Conservation (phyloP, 2,113 vertebrate species). For the Poeciliopsis retropinna region DNA sequence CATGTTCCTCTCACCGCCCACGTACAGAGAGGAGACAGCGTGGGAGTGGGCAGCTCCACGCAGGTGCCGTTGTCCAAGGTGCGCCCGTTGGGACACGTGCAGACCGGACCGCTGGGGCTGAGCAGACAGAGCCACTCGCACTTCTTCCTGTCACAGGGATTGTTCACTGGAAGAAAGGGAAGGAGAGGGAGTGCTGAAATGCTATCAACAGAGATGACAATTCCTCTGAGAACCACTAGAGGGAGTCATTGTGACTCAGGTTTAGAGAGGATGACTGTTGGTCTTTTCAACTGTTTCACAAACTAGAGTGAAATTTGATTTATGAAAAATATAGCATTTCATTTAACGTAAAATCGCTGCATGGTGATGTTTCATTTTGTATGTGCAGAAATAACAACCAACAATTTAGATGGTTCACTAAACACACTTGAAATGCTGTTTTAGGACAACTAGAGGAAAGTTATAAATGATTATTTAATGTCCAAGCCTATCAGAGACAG, state of each 20-base stretch:
- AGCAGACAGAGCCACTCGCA: constrained; percentile 98
- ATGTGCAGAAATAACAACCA: too few relatives aligned
- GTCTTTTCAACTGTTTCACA: too few relatives aligned
- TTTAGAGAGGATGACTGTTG: too few relatives aligned
- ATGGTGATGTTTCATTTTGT: too few relatives aligned
- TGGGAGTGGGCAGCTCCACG: constrained; percentile 87
- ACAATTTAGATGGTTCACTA: too few relatives aligned
- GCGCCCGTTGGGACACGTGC: constrained; percentile 92
- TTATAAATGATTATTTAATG: too few relatives aligned
- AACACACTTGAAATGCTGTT: too few relatives aligned
- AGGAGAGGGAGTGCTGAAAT: not conserved
- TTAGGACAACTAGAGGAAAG: too few relatives aligned
- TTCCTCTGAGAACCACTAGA: not conserved
- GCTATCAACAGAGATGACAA: not conserved
- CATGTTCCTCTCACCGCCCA: not conserved
- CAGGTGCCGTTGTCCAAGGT: constrained; percentile 94
- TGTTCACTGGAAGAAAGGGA: constrained; percentile 82
- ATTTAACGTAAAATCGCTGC: too few relatives aligned
- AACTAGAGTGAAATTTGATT: too few relatives aligned
- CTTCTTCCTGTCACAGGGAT: constrained; percentile 97
- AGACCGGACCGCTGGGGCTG: constrained; percentile 94
- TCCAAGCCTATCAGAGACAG: too few relatives aligned
- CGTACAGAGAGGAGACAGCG: constrained; percentile 82
- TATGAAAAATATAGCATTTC: too few relatives aligned
- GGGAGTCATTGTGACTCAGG: not conserved